Conservation (phyloP, 2,113 vertebrate species). For the Chionodraco myersi region DNA sequence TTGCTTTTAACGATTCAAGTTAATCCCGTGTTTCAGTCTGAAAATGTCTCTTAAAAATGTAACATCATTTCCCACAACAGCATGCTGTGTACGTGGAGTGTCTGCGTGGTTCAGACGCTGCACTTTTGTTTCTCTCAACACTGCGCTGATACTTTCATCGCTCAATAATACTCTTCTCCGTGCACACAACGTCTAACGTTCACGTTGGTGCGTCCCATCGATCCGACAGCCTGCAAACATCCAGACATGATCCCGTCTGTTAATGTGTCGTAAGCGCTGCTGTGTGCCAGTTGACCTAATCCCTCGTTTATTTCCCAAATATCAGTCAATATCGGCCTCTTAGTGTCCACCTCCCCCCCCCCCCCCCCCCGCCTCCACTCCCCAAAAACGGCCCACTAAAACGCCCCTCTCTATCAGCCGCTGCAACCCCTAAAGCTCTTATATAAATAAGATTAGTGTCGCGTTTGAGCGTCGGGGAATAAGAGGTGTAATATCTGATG, state of each 20-base stretch:
- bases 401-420: slow-evolving; percentile 78
- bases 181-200: background rate
- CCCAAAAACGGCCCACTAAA: slow-evolving; percentile 70
- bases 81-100: no score
- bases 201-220: slow-evolving; percentile 7
- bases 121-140: background rate
- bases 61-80: no score
- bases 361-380: slow-evolving; percentile 24
- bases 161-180: background rate
- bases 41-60: no score
- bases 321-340: slow-evolving; percentile 76
- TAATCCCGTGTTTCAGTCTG: no score
- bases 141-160: background rate
- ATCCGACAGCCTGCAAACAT: slow-evolving; percentile 42
- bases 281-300: slow-evolving; percentile 73
- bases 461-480: slow-evolving; percentile 81
- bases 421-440: slow-evolving; percentile 84
- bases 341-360: slow-evolving; percentile 51
- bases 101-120: no score
- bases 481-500: slow-evolving; percentile 86
- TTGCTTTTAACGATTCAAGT: no score
- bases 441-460: slow-evolving; percentile 89
- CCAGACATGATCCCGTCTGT: slow-evolving; percentile 32
- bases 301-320: slow-evolving; percentile 78
- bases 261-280: slow-evolving; percentile 54